These are phyloP conservation scores for Thera obeliscata DNA, from an alignment of 2,888 invertebrate species.

Conservation along the genomic window DNA sequence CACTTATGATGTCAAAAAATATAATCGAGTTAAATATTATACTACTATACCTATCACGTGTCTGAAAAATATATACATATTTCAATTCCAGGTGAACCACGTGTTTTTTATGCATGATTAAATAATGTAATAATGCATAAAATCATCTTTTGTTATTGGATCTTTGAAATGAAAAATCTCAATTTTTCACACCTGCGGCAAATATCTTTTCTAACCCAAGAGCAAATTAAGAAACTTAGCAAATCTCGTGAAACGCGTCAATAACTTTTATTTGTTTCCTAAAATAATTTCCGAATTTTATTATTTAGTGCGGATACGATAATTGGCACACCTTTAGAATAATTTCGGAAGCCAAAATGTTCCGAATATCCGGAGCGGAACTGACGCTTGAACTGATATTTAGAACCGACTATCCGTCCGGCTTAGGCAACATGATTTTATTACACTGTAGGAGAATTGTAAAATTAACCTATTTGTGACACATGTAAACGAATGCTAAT, in stretches of 20 bases:
- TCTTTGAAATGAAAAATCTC: no score
- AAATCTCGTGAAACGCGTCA: background rate
- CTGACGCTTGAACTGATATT: constrained; percentile 15
- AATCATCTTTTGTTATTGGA: no score
- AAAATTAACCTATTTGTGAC: background rate
- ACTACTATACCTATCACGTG: no score
- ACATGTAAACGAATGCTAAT: no score
- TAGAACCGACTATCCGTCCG: constrained; percentile 3
- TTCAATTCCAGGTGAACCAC: no score
- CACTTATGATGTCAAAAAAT: no score
- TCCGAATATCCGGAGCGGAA: constrained; percentile 32
- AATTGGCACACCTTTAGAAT: constrained; percentile 28
- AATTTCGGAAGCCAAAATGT: constrained; percentile 35
- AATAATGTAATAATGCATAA: no score
- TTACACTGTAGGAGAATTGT: background rate
- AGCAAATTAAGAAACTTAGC: background rate
- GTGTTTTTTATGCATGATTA: no score
- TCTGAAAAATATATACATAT: no score
- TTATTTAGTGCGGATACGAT: background rate
- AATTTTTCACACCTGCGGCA: no score
- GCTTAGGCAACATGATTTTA: constrained; percentile 15
- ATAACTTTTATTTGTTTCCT: constrained; percentile 13
- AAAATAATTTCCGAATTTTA: constrained; percentile 30
- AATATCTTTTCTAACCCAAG: background rate
- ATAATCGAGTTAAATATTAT: no score